Percentiles rank a stretch among this genome's conserved stretches.
These are phyloP conservation scores for Parnassius orleans DNA, from an alignment of 2,888 invertebrate species.

Conservation along the genomic window DNA sequence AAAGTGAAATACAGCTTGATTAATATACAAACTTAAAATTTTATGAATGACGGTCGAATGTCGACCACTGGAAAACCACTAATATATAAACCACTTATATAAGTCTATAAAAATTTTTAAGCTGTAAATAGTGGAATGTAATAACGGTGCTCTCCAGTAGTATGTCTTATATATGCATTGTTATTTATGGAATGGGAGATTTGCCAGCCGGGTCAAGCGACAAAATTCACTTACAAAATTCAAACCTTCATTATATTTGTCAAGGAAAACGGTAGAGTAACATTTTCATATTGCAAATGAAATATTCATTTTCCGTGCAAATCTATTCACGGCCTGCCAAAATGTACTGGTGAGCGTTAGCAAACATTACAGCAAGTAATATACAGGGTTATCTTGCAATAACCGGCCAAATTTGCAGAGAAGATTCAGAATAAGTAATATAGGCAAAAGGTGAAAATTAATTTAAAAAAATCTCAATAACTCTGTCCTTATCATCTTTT, in stretches of 20 bases:
- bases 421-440: too few species aligned
- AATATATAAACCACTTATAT: too few species aligned
- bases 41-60: too few species aligned
- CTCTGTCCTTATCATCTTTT: too few species aligned
- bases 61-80: too few species aligned
- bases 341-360: constrained; percentile 3
- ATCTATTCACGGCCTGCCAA: constrained; percentile 7
- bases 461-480: too few species aligned
- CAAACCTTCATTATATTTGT: constrained; percentile 16
- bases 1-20: too few species aligned
- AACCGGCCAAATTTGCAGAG: too few species aligned
- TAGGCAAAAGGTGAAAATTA: too few species aligned
- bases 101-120: too few species aligned
- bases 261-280: constrained; percentile 7
- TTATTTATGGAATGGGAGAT: constrained; percentile 53
- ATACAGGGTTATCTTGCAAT: too few species aligned
- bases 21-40: too few species aligned
- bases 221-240: constrained; percentile 15
- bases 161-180: constrained; percentile 45
- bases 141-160: constrained; percentile 52
- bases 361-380: not conserved
- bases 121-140: not conserved
- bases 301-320: constrained; percentile 13
- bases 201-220: constrained; percentile 59
- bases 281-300: constrained; percentile 14